A percentile compares a stretch with the other conserved stretches of the same genome.
These are phyloP conservation scores for Motacilla alba DNA, from an alignment of 2,113 vertebrate species.

Conservation along the genomic window DNA sequence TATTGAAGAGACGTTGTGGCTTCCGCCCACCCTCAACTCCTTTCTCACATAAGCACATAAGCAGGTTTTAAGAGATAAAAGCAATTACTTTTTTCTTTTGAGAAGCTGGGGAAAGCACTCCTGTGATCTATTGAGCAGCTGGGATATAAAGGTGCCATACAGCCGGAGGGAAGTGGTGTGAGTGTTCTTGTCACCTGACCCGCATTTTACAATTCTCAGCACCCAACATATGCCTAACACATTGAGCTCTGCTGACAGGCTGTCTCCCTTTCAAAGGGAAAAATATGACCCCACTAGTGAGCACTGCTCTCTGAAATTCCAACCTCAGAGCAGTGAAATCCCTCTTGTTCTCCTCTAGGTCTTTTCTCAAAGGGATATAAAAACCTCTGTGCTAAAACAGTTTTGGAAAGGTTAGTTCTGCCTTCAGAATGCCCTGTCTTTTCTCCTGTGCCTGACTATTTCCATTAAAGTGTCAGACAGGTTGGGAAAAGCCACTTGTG, in stretches of 20 bases:
- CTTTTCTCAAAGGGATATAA: neutral
- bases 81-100: neutral
- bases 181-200: neutral
- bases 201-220: neutral
- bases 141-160: neutral
- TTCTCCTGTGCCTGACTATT: neutral
- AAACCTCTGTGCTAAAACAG: neutral
- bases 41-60: neutral
- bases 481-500: neutral
- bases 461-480: neutral
- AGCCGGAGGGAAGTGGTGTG: neutral
- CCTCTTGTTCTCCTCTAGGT: neutral
- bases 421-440: neutral
- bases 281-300: neutral
- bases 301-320: neutral
- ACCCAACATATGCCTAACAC: neutral
- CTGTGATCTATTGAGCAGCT: neutral
- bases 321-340: neutral
- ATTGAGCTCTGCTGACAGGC: neutral
- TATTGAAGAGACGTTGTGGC: neutral
- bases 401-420: constrained; percentile 1
- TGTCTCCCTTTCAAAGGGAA: constrained; percentile 7
- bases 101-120: neutral
- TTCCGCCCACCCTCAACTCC: neutral
- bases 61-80: neutral